Percentiles rank a stretch among this genome's conserved stretches.
Conservation (phyloP, 2,113 vertebrate species). For the human region DNA sequence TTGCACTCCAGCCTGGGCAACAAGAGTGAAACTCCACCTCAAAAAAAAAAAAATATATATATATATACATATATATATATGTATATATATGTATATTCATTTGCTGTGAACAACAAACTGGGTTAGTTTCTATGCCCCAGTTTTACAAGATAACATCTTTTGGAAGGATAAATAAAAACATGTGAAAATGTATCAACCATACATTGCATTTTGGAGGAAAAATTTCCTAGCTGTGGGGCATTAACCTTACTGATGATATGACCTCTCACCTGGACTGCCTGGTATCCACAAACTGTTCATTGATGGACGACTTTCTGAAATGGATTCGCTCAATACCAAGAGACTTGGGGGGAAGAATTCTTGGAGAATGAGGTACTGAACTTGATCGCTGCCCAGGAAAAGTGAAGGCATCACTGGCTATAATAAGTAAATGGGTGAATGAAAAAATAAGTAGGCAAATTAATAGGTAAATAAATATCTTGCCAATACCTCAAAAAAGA, state of each 20-base stretch:
- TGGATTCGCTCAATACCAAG: constrained; percentile 86
- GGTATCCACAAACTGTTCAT: constrained; percentile 83
- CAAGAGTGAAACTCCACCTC: too few species aligned
- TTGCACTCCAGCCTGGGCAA: too few species aligned
- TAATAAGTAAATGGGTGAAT: not conserved
- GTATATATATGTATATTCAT: too few species aligned
- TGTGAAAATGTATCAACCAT: too few species aligned
- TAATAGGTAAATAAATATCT: not conserved
- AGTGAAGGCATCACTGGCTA: constrained; percentile 85
- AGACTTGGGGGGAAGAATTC: constrained; percentile 89
- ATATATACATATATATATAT: too few species aligned
- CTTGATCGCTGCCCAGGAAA: constrained; percentile 85
- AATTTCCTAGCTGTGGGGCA: not conserved
- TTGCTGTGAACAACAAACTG: not conserved
- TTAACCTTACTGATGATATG: not conserved
- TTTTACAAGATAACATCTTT: not conserved
- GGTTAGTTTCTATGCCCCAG: not conserved
- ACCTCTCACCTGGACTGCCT: constrained; percentile 83
- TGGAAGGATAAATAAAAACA: not conserved
- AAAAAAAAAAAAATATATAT: too few species aligned
- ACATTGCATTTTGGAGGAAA: not conserved
- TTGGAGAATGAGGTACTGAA: constrained; percentile 93
- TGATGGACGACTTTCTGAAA: constrained; percentile 86
- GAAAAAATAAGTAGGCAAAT: not conserved
- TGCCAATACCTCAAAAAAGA: not conserved